Evolutionary conservation across 2,888 invertebrate genomes (phyloP), one percentile per base, ranked within the genome.

Genomic region (Protophormia terraenovae): DNA sequence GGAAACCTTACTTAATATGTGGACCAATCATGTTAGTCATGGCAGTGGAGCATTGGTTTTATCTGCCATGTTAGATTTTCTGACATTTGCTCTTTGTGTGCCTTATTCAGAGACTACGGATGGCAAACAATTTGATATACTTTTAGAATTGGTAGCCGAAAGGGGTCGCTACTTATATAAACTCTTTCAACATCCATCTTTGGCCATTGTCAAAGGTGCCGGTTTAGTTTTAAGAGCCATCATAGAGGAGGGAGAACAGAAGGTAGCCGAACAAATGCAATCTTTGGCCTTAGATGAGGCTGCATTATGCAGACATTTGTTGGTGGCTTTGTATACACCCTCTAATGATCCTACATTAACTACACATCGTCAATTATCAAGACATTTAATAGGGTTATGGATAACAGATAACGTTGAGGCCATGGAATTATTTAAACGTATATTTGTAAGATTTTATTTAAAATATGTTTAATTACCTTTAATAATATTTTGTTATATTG

Each of bases 41-140:
- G 97, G 97, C 71, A 98, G 98, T 75, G 99, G 99, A 3, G 99
- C 99, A 60, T 93, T 99, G 66, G 97, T 99, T 14, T 97, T 99
- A 86, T 97, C 98, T 35, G 97, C 98, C 87, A 98, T 99, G 98
- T 94, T 99, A 91, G 99, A 99, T 93, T 98, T 99, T 91, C 94
- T 99, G 86, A 99, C 99, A 47, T 99, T 99, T 93, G 97, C 98
- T 3, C 94, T 99, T 53, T 99, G 99, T 93, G 98, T 99, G 86
- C 99, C 99, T 4, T 99, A 99, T 93, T 98, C 98, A 90, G 99
- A 99, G 93, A 99, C 99, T 4, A 99, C 99, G 0, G 98, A 99
- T 90, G 98, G 98, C 69, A 97, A 97, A 90, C 97, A 98, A 91
- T 98, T 98, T 93, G 99, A 99, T 92, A 95, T 95, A 88, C 94